Evolutionary conservation across 1,140 invertebrate species (phyloP).

Genomic region (Drosophila biarmipes): DNA sequence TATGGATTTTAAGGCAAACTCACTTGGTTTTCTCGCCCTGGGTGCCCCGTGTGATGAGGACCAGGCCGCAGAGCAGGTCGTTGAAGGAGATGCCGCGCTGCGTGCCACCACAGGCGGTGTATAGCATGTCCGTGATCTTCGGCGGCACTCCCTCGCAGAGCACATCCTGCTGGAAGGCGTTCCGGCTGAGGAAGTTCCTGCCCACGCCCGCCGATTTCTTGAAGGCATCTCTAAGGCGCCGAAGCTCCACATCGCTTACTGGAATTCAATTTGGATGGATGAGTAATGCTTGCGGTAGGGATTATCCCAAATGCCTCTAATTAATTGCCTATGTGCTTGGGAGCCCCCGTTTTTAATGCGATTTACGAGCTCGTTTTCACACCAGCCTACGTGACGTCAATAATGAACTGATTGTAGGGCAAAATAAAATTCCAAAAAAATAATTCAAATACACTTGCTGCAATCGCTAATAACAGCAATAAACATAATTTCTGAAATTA

Average conservation of each 20-base stretch:
- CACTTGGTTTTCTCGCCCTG: conserved; percentile 95
- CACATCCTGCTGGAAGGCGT: conserved; percentile 92
- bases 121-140: conserved; percentile 92
- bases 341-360: conserved; percentile 26
- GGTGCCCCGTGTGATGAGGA: conserved; percentile 92
- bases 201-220: conserved; percentile 90
- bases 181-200: conserved; percentile 89
- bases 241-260: conserved; percentile 93
- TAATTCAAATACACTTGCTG: background rate
- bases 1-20: conserved; percentile 86
- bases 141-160: conserved; percentile 92
- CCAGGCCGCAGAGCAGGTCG: conserved; percentile 92
- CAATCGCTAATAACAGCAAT: conserved; percentile 10
- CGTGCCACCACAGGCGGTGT: conserved; percentile 92
- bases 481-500: conserved; percentile 19
- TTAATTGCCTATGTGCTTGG: background rate
- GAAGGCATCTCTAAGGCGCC: conserved; percentile 93
- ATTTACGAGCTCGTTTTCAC: conserved; percentile 17
- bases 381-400: conserved; percentile 16
- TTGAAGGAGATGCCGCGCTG: conserved; percentile 92
- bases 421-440: background rate
- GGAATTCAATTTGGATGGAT: background rate
- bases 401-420: conserved; percentile 5
- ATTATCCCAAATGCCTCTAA: conserved; percentile 22
- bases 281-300: conserved; percentile 21